Evolutionary conservation across 2,888 invertebrate species (phyloP).

Genomic region (Cacoxenus indagator): DNA sequence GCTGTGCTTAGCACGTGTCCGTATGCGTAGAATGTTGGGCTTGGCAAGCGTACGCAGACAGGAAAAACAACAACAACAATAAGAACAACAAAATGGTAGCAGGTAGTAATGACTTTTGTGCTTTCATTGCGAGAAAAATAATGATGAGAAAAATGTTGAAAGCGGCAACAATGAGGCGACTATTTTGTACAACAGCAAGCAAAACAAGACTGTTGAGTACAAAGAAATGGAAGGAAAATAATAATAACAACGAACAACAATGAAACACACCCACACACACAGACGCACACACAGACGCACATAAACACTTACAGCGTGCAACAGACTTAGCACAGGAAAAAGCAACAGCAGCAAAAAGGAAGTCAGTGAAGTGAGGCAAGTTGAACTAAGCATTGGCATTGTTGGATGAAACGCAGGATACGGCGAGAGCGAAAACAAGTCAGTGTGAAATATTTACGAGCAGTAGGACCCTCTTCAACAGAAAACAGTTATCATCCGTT

Average conservation of each 20-base stretch:
- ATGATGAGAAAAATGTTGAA: neutral
- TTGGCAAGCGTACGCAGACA: too few species aligned
- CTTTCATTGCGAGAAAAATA: neutral
- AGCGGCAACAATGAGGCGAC: neutral
- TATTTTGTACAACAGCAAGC: neutral
- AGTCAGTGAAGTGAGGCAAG: neutral
- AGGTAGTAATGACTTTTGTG: constrained; percentile 3
- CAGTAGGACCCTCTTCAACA: neutral
- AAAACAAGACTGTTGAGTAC: neutral
- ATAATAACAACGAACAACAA: constrained; percentile 7
- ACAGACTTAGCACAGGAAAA: neutral
- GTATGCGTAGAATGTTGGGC: neutral
- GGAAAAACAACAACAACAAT: too few species aligned
- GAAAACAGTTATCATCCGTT: too few species aligned
- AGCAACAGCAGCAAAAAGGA: neutral
- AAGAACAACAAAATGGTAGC: too few species aligned
- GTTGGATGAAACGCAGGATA: neutral
- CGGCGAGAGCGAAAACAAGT: neutral
- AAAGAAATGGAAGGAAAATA: neutral
- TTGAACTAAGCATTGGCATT: neutral
- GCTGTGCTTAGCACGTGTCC: neutral
- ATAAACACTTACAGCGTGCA: constrained; percentile 9
- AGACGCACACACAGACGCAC: constrained; percentile 8
- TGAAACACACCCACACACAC: neutral
- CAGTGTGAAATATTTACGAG: constrained; percentile 12